These are phyloP conservation scores for Cheilosia vernalis DNA, from an alignment of 2,888 invertebrate species.

Conservation along the genomic window DNA sequence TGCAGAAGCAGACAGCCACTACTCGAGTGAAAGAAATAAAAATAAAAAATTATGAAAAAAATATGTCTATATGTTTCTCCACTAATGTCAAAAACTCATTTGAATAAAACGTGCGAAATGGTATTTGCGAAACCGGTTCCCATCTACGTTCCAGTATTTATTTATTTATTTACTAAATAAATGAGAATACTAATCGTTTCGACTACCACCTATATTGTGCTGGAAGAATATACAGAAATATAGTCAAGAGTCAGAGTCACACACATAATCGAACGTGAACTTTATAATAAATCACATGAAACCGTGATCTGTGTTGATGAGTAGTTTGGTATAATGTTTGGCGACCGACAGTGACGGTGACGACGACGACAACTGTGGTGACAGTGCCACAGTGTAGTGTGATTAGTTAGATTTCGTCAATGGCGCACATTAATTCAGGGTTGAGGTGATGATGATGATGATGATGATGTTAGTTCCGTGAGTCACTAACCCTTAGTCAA, in stretches of 20 bases:
- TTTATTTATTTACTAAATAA: slow-evolving; percentile 28
- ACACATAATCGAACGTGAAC: slow-evolving; percentile 57
- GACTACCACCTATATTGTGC: not conserved
- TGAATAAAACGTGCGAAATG: slow-evolving; percentile 74
- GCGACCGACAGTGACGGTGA: slow-evolving; percentile 1
- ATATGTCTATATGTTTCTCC: slow-evolving; percentile 4
- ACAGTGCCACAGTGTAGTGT: slow-evolving; percentile 14
- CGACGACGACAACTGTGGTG: slow-evolving; percentile 25
- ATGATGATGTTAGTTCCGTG: slow-evolving; percentile 6
- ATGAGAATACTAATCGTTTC: slow-evolving; percentile 34
- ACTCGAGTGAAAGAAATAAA: slow-evolving; percentile 45
- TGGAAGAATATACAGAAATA: slow-evolving; percentile 4
- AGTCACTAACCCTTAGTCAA: slow-evolving; percentile 35
- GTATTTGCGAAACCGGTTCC: slow-evolving; percentile 72
- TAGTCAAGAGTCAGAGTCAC: slow-evolving; percentile 9
- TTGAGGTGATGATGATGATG: slow-evolving; percentile 39
- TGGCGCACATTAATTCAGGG: slow-evolving; percentile 61
- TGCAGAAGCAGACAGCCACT: slow-evolving; percentile 31
- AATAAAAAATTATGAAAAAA: slow-evolving; percentile 27
- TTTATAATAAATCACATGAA: slow-evolving; percentile 67
- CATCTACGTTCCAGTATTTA: slow-evolving; percentile 49
- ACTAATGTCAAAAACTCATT: slow-evolving; percentile 62
- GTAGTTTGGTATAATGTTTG: slow-evolving; percentile 25
- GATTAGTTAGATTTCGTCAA: slow-evolving; percentile 62
- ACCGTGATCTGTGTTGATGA: slow-evolving; percentile 72